A percentile compares a stretch with the other conserved stretches of the same genome.
Evolutionary conservation across 1,140 invertebrate species (phyloP).

Genomic region (Prorops nasuta): DNA sequence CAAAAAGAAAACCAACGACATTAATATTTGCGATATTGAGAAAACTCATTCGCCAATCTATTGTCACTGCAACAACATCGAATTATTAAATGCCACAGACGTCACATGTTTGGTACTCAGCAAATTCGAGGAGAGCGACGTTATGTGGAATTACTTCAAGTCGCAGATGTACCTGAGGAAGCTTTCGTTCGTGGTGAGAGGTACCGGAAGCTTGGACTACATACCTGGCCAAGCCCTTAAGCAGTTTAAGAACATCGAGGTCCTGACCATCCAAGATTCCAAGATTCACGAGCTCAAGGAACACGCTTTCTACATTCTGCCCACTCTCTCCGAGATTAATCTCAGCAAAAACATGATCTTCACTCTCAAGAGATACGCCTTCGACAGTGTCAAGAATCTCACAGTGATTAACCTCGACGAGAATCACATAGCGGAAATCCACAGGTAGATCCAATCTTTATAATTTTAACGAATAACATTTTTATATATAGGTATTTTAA

Average conservation of each 20-base stretch:
- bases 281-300: constrained; percentile 66
- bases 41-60: constrained; percentile 43
- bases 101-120: constrained; percentile 68
- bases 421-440: constrained; percentile 70
- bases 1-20: constrained; percentile 38
- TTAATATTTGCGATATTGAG: constrained; percentile 54
- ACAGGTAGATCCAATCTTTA: constrained; percentile 58
- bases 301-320: constrained; percentile 70
- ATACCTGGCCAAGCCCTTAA: constrained; percentile 68
- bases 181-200: constrained; percentile 68
- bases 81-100: constrained; percentile 43
- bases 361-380: constrained; percentile 63
- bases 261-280: constrained; percentile 69
- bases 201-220: constrained; percentile 64
- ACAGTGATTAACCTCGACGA: constrained; percentile 67
- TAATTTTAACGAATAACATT: no score
- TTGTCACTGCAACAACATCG: constrained; percentile 51
- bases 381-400: constrained; percentile 67
- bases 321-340: constrained; percentile 64
- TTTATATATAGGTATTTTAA: no score
- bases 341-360: constrained; percentile 69
- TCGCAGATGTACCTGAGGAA: constrained; percentile 69
- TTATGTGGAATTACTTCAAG: constrained; percentile 69
- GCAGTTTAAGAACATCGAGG: constrained; percentile 64
- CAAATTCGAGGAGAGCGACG: constrained; percentile 62